Evolutionary conservation across 2,113 vertebrate species (phyloP).

Genomic region (Ranitomeya imitator): DNA sequence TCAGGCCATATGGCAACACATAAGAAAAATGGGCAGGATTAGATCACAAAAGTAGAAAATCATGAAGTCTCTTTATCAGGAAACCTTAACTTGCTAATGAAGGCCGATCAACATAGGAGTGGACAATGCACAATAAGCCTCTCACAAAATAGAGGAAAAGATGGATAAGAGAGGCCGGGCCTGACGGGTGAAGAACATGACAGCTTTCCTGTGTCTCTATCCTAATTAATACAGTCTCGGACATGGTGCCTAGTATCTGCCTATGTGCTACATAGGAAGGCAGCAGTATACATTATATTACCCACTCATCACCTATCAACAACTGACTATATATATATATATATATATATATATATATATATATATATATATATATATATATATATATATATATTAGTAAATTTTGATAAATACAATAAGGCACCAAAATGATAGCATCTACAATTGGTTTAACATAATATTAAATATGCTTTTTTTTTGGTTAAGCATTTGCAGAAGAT

Average conservation of each 20-base stretch:
- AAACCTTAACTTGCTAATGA: slow-evolving; percentile 5
- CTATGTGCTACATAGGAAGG: background rate
- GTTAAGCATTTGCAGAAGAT: too few relatives aligned
- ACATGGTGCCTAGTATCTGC: background rate
- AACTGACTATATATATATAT: background rate
- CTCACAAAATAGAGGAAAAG: slow-evolving; percentile 38
- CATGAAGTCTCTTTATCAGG: background rate
- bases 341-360: background rate
- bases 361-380: too few relatives aligned
- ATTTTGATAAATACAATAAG: too few relatives aligned
- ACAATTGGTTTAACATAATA: too few relatives aligned
- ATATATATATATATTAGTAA: too few relatives aligned
- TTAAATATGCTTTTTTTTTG: too few relatives aligned
- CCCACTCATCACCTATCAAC: background rate
- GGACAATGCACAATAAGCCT: slow-evolving; percentile 19
- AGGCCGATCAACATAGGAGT: background rate
- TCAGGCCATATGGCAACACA: background rate
- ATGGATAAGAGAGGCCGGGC: background rate
- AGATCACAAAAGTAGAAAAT: background rate
- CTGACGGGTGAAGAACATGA: background rate
- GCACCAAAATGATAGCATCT: too few relatives aligned
- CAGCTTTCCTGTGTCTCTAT: background rate
- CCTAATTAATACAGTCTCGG: background rate
- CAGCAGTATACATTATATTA: background rate
- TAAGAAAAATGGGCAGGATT: background rate